These are phyloP conservation scores for Heterotilapia buettikoferi DNA, from an alignment of 2,113 vertebrate species.

Conservation along the genomic window DNA sequence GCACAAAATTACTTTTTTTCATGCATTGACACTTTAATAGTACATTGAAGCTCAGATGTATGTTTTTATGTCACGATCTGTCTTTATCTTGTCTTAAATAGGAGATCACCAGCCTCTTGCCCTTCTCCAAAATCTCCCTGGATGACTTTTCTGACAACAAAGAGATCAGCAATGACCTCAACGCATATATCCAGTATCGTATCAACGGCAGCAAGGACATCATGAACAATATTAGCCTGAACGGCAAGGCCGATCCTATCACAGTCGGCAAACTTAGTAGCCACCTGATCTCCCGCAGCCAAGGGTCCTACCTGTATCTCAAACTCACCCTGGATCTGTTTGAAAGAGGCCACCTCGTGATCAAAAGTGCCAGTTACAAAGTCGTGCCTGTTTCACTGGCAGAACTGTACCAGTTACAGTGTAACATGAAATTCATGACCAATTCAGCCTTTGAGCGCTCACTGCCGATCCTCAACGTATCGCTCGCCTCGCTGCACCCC, in stretches of 20 bases:
- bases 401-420: slow-evolving; percentile 96
- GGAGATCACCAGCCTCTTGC: slow-evolving; percentile 83
- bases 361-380: slow-evolving; percentile 97
- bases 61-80: neutral
- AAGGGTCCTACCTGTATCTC: slow-evolving; percentile 95
- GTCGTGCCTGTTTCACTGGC: slow-evolving; percentile 94
- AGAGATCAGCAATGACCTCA: slow-evolving; percentile 88
- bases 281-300: slow-evolving; percentile 90
- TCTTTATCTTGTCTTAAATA: slow-evolving; percentile 40
- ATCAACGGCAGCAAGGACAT: slow-evolving; percentile 87
- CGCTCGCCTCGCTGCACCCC: slow-evolving; percentile 91
- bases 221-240: slow-evolving; percentile 91
- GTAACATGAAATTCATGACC: slow-evolving; percentile 97
- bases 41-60: neutral
- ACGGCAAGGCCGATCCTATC: slow-evolving; percentile 85
- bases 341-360: slow-evolving; percentile 91
- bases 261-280: slow-evolving; percentile 88
- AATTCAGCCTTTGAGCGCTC: slow-evolving; percentile 91
- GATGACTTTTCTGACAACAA: slow-evolving; percentile 85
- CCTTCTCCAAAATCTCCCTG: slow-evolving; percentile 83
- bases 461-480: slow-evolving; percentile 86
- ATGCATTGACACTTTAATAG: neutral
- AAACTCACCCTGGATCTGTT: slow-evolving; percentile 96
- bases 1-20: neutral
- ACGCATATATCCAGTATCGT: slow-evolving; percentile 89